Conservation (phyloP, 2,113 vertebrate species). For the Vicugna pacos region DNA sequence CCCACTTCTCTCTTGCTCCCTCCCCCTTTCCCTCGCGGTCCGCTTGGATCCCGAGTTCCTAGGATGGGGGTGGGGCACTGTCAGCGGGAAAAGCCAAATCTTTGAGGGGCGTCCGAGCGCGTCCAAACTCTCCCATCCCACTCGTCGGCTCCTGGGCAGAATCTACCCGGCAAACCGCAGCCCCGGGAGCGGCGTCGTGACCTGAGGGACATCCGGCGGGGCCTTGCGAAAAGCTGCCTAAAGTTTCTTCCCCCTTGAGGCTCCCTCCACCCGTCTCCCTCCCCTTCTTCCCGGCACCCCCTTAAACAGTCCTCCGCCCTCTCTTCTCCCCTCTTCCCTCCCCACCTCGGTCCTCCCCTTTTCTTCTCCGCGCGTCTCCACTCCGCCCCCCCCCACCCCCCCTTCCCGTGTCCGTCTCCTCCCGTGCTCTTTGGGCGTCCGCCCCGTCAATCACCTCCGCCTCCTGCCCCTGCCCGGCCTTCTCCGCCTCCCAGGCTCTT, state of each 20-base stretch:
- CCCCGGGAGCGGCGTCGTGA: background rate
- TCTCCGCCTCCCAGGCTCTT: conserved; percentile 78
- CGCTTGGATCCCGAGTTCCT: background rate
- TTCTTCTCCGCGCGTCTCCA: background rate
- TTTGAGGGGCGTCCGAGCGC: background rate
- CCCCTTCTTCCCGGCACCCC: conserved; percentile 40
- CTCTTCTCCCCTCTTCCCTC: background rate
- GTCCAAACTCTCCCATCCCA: conserved; percentile 39
- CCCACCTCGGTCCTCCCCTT: conserved; percentile 58
- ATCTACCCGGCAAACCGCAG: background rate
- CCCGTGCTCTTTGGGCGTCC: conserved; percentile 88
- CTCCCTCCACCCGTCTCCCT: background rate
- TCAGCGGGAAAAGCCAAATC: conserved; percentile 13
- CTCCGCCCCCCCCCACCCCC: background rate
- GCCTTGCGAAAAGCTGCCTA: background rate
- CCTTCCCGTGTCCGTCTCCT: conserved; percentile 46
- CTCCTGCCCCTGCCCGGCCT: conserved; percentile 70
- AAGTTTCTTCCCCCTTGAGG: conserved; percentile 8
- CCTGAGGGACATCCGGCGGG: background rate
- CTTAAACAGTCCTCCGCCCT: conserved; percentile 32
- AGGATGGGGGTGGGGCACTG: conserved; percentile 59
- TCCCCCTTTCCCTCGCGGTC: conserved; percentile 26
- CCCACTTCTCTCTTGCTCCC: background rate
- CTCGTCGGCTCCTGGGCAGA: background rate
- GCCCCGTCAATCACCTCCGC: conserved; percentile 92